Percentiles rank a stretch among this genome's conserved stretches.
Evolutionary conservation across 1,140 invertebrate genomes (phyloP).

Genomic region (Lanistes nyassanus): DNA sequence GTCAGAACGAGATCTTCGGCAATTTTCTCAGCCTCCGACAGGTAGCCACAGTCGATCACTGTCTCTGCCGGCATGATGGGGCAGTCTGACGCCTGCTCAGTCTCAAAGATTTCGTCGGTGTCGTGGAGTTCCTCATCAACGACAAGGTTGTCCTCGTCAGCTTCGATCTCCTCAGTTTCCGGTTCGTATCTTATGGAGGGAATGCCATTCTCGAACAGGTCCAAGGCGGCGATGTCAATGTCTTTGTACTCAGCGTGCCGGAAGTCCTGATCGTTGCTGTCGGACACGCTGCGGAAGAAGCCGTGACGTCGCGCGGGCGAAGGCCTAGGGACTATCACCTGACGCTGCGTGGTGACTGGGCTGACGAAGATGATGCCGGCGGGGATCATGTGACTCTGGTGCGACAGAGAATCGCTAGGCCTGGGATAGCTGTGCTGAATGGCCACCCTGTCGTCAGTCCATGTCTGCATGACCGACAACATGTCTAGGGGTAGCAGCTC

Average conservation of each 20-base stretch:
- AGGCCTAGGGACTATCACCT: not conserved
- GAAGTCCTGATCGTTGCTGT: not conserved
- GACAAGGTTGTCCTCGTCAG: constrained; percentile 2
- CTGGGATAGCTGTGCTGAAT: not conserved
- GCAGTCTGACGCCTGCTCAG: constrained; percentile 3
- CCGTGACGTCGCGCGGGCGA: not conserved
- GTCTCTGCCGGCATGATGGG: not conserved
- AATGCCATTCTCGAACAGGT: too few relatives aligned
- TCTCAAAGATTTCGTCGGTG: constrained; percentile 17
- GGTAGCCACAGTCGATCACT: too few relatives aligned
- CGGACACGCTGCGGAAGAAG: constrained; percentile 16
- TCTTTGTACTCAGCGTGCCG: not conserved
- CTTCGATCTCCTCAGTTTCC: not conserved
- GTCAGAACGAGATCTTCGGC: too few relatives aligned
- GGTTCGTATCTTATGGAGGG: not conserved
- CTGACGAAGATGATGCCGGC: constrained; percentile 19
- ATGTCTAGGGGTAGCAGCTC: not conserved
- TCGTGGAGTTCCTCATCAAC: not conserved
- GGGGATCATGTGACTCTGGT: constrained; percentile 8
- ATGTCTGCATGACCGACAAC: not conserved
- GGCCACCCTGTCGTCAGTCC: not conserved
- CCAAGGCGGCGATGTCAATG: not conserved
- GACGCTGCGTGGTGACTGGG: not conserved
- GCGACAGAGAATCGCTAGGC: not conserved
- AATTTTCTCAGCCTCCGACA: too few relatives aligned